Percentiles rank a stretch among this genome's conserved stretches.
Evolutionary conservation across 1,140 invertebrate species (phyloP).

Genomic region (Rhopalosiphum padi): DNA sequence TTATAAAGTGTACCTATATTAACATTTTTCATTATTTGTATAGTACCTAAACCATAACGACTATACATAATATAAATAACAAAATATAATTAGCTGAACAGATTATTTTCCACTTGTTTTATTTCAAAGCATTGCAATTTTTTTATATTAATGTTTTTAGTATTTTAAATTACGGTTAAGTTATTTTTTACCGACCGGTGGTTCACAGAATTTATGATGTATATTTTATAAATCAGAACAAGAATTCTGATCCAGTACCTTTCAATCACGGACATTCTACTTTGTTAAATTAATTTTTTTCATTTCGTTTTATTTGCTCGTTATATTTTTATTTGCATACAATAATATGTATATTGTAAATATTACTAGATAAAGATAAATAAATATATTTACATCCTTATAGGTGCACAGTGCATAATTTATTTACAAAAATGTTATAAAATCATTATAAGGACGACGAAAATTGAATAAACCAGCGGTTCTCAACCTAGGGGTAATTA

Average conservation of each 20-base stretch:
- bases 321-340: not conserved
- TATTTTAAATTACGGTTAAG: not conserved
- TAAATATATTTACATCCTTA: not conserved
- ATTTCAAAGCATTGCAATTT: not conserved
- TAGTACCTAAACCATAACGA: not conserved
- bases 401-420: too few relatives aligned
- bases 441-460: not conserved
- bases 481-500: too few relatives aligned
- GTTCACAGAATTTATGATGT: not conserved
- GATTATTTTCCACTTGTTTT: not conserved
- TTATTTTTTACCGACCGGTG: not conserved
- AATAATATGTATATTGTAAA: not conserved
- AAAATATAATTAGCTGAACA: not conserved
- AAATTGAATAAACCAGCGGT: not conserved
- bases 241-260: not conserved
- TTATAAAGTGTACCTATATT: not conserved
- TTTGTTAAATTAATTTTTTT: not conserved
- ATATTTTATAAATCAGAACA: not conserved
- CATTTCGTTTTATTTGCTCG: not conserved
- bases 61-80: not conserved
- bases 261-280: not conserved
- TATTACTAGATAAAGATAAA: not conserved
- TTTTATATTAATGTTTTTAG: not conserved
- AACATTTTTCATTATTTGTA: not conserved
- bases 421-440: not conserved